Evolutionary conservation across 2,888 invertebrate species (phyloP).

Genomic region (Parochlus steinenii): DNA sequence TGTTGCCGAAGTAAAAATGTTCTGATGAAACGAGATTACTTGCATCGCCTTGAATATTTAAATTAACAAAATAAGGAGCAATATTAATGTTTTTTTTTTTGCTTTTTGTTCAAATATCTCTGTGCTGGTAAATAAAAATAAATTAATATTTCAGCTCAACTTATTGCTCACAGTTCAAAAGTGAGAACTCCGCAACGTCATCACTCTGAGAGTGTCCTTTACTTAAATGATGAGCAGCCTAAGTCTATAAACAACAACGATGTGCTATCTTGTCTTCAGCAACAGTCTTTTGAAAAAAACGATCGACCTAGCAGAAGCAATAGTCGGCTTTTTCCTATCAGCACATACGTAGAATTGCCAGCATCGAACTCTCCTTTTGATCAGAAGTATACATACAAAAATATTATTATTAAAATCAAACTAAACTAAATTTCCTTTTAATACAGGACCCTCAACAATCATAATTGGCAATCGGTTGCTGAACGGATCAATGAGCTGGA

Average conservation of each 20-base stretch:
- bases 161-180: constrained; percentile 59
- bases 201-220: constrained; percentile 58
- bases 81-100: constrained; percentile 1
- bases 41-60: neutral
- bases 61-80: neutral
- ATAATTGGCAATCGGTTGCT: constrained; percentile 40
- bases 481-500: constrained; percentile 48
- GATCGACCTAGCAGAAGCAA: constrained; percentile 28
- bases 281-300: constrained; percentile 10
- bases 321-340: constrained; percentile 47
- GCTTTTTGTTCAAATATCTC: neutral
- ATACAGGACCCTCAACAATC: constrained; percentile 14
- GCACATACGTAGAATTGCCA: constrained; percentile 45
- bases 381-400: neutral
- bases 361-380: neutral
- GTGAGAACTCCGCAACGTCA: constrained; percentile 63
- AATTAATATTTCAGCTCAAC: constrained; percentile 40
- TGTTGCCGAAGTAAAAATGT: neutral
- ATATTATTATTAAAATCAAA: neutral
- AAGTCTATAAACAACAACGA: constrained; percentile 13
- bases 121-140: neutral
- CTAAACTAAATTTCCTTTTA: neutral
- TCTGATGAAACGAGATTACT: neutral
- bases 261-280: neutral
- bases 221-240: constrained; percentile 36